Conservation (phyloP, 2,113 vertebrate species). For the Eulemur rufifrons region DNA sequence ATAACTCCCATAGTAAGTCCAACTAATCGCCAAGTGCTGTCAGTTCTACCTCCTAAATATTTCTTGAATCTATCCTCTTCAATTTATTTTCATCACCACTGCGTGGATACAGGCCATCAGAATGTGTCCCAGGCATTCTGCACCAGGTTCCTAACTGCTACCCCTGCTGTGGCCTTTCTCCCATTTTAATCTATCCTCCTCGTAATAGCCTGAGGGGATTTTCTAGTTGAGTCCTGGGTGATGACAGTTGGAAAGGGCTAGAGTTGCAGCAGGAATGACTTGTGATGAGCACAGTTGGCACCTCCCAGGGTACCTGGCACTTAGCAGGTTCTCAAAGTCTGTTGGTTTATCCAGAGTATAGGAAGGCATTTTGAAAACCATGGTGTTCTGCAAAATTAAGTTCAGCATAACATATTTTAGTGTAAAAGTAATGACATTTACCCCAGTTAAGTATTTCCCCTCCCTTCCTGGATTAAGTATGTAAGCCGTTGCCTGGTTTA, state of each 20-base stretch:
- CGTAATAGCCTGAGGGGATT: too few species aligned
- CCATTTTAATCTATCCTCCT: not conserved
- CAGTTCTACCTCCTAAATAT: not conserved
- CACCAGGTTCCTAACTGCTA: not conserved
- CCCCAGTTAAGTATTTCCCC: not conserved
- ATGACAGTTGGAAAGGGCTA: too few species aligned
- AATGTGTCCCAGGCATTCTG: not conserved
- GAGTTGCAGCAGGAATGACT: not conserved
- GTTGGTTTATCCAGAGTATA: not conserved
- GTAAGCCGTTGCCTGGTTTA: not conserved
- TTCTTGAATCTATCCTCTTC: not conserved
- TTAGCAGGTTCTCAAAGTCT: not conserved
- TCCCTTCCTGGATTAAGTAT: constrained; percentile 34
- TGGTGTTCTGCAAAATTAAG: not conserved
- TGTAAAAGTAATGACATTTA: not conserved
- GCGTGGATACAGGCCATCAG: not conserved
- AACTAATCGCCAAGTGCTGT: not conserved
- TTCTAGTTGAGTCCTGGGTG: not conserved
- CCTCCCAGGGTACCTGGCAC: not conserved
- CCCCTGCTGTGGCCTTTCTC: not conserved
- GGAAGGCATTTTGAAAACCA: not conserved
- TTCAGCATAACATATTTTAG: not conserved
- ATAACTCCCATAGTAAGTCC: not conserved
- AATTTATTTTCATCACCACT: not conserved
- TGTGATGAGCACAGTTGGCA: not conserved